These are phyloP conservation scores for Drosophila colorata DNA, from an alignment of 2,888 invertebrate species.

Conservation along the genomic window DNA sequence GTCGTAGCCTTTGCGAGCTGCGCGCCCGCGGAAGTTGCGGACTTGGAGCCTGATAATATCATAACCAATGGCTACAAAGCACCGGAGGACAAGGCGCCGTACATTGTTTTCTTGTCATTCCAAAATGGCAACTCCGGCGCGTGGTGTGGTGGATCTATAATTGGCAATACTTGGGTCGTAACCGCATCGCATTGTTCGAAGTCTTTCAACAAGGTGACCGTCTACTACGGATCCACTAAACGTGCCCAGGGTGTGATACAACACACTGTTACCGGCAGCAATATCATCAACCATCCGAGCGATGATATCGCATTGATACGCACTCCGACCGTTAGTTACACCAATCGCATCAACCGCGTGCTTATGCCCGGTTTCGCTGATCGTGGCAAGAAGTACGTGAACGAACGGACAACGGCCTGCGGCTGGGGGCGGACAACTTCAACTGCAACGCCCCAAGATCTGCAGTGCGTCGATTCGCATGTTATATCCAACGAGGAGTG, in stretches of 20 bases:
- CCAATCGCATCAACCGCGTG: slow-evolving; percentile 7
- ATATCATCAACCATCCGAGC: slow-evolving; percentile 27
- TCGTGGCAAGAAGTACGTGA: slow-evolving; percentile 19
- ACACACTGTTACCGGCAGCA: slow-evolving; percentile 45
- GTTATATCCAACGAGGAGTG: slow-evolving; percentile 75
- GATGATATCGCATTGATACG: slow-evolving; percentile 63
- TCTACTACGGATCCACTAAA: slow-evolving; percentile 66
- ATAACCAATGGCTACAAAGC: slow-evolving; percentile 65
- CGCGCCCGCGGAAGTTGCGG: not conserved
- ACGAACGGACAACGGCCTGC: slow-evolving; percentile 42
- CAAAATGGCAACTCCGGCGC: slow-evolving; percentile 8
- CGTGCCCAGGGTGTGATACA: slow-evolving; percentile 49
- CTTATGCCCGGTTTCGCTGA: slow-evolving; percentile 24
- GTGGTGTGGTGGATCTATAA: slow-evolving; percentile 41
- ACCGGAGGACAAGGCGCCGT: slow-evolving; percentile 56
- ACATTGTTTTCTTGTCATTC: slow-evolving; percentile 53
- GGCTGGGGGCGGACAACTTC: slow-evolving; percentile 37
- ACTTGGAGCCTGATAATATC: slow-evolving; percentile 17
- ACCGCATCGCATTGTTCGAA: slow-evolving; percentile 43
- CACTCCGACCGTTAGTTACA: slow-evolving; percentile 33
- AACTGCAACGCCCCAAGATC: slow-evolving; percentile 64
- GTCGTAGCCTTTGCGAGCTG: slow-evolving; percentile 2
- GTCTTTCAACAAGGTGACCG: slow-evolving; percentile 36
- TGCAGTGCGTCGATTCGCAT: slow-evolving; percentile 60
- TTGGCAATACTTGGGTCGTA: slow-evolving; percentile 42